Evolutionary conservation across 2,797 vertebrate genomes (phyloP).

Genomic region (Pangasius macronema): DNA sequence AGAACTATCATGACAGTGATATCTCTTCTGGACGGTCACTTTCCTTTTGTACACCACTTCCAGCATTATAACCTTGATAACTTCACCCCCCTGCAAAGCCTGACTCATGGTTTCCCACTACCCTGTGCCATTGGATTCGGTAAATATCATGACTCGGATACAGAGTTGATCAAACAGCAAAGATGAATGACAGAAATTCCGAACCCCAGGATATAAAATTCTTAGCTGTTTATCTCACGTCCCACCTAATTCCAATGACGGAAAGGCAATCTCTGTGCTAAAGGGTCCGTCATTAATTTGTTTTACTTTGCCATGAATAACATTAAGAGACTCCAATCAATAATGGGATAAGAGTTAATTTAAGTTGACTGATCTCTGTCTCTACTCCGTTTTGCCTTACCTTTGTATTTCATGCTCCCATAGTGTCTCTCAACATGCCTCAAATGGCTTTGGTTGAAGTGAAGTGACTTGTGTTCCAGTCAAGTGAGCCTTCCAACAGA

Average conservation of each 20-base stretch:
- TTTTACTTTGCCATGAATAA: conserved; percentile 55
- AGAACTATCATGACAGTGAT: background rate
- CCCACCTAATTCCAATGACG: conserved; percentile 47
- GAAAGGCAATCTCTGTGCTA: conserved; percentile 46
- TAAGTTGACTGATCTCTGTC: conserved; percentile 41
- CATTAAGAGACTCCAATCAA: conserved; percentile 50
- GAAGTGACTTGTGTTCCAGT: background rate
- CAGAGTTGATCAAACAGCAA: background rate
- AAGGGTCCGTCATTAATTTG: conserved; percentile 42
- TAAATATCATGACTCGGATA: background rate
- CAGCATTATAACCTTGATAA: background rate
- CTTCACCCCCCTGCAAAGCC: background rate
- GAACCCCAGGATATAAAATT: background rate
- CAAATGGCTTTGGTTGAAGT: conserved; percentile 38
- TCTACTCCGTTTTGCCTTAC: background rate
- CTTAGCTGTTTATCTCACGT: background rate
- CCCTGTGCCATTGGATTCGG: background rate
- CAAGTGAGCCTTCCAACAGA: background rate
- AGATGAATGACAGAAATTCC: background rate
- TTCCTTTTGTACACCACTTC: background rate
- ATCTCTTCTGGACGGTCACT: background rate
- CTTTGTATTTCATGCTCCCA: background rate
- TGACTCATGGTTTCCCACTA: background rate
- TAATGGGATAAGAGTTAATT: conserved; percentile 46
- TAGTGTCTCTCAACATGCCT: conserved; percentile 9